Conservation (phyloP, 2,797 vertebrate species). For the Champsocephalus gunnari region DNA sequence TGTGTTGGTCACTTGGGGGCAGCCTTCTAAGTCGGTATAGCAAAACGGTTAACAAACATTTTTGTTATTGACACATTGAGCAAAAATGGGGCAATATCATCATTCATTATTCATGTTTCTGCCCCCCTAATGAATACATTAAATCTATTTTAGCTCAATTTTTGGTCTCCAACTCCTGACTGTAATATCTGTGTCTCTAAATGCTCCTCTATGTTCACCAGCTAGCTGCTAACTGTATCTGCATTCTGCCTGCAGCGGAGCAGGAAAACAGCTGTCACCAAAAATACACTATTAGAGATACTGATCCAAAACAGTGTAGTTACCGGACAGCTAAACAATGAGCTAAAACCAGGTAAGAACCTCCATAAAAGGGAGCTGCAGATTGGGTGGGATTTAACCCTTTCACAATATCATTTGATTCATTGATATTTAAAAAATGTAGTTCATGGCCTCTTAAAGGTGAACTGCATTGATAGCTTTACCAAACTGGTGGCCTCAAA, state of each 20-base stretch:
- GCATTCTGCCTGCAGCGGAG: not conserved
- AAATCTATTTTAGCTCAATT: not conserved
- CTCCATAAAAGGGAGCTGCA: not conserved
- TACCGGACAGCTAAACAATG: not conserved
- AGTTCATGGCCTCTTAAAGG: not conserved
- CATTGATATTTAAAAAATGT: not conserved
- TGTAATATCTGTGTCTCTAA: not conserved
- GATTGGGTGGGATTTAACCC: not conserved
- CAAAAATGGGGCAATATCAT: no score
- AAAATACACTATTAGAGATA: not conserved
- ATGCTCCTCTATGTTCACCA: conserved; percentile 4
- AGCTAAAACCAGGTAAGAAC: not conserved
- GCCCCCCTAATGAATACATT: no score
- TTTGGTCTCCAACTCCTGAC: not conserved
- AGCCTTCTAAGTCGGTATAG: not conserved
- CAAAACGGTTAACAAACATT: not conserved
- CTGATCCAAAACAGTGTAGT: not conserved
- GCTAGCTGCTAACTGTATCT: not conserved
- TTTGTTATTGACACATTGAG: not conserved
- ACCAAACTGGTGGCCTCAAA: not conserved
- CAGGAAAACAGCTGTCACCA: not conserved
- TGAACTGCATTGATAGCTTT: not conserved
- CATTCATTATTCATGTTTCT: no score
- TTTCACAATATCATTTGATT: not conserved
- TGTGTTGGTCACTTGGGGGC: not conserved